phyloP scores from a whole-genome alignment of 2,888 invertebrate genomes.

The Ellobium chinense region DNA sequence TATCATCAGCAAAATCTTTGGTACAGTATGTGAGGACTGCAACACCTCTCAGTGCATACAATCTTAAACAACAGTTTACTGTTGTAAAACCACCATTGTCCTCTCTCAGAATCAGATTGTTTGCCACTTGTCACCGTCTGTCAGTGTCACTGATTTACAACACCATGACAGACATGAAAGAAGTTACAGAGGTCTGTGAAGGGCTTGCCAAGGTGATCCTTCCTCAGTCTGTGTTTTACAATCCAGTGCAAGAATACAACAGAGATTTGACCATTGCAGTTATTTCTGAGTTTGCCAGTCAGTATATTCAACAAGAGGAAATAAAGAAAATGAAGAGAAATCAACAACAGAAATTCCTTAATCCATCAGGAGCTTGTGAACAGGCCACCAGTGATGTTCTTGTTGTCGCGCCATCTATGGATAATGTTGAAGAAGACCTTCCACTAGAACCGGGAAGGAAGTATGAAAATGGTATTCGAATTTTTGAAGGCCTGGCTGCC shows the following conservation, averaged over 20 bases:
- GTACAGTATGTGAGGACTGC: too few species aligned
- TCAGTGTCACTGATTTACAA: background rate
- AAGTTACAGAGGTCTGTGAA: slow-evolving; percentile 45
- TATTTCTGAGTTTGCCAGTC: slow-evolving; percentile 67
- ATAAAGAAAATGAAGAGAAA: slow-evolving; percentile 48
- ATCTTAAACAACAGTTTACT: too few species aligned
- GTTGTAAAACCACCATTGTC: too few species aligned
- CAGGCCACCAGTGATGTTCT: slow-evolving; percentile 1
- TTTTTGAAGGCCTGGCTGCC: slow-evolving; percentile 96
- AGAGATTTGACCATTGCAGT: slow-evolving; percentile 87
- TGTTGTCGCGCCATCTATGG: slow-evolving; percentile 6
- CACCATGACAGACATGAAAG: background rate
- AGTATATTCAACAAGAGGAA: slow-evolving; percentile 49
- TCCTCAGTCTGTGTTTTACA: slow-evolving; percentile 89
- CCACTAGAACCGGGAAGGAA: slow-evolving; percentile 59
- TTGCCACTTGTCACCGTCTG: background rate
- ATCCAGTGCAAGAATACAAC: slow-evolving; percentile 96
- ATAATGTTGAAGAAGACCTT: background rate
- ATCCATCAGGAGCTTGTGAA: background rate
- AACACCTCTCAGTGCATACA: too few species aligned
- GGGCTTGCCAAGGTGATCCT: slow-evolving; percentile 47
- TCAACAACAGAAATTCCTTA: slow-evolving; percentile 9
- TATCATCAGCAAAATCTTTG: too few species aligned
- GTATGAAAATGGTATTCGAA: slow-evolving; percentile 77
- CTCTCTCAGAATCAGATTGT: too few species aligned